Evolutionary conservation across 2,888 invertebrate species (phyloP).

Genomic region (Macropis europaea): DNA sequence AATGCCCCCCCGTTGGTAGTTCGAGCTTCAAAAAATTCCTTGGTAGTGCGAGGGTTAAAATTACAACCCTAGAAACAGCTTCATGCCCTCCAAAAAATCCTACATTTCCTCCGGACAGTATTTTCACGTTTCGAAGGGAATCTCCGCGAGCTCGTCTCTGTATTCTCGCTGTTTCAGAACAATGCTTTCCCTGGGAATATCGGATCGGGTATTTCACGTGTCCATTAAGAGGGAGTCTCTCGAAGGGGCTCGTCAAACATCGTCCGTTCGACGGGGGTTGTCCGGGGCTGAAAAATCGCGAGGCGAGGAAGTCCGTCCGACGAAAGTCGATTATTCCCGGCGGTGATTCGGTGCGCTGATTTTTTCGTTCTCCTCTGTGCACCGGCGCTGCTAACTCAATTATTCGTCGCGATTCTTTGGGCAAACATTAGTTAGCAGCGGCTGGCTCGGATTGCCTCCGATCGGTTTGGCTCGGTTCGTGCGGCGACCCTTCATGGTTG

Average conservation of each 20-base stretch:
- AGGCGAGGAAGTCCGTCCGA: constrained; percentile 43
- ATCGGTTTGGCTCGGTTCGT: constrained; percentile 71
- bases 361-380: constrained; percentile 38
- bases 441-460: constrained; percentile 70
- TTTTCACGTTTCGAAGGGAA: too few relatives aligned
- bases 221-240: constrained; percentile 21
- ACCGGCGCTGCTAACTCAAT: constrained; percentile 68
- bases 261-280: constrained; percentile 11
- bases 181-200: background rate
- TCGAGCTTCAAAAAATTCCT: too few relatives aligned
- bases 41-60: too few relatives aligned
- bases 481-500: constrained; percentile 77
- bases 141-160: too few relatives aligned
- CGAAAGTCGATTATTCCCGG: constrained; percentile 61
- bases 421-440: constrained; percentile 79
- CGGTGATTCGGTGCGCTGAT: constrained; percentile 55
- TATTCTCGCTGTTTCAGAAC: too few relatives aligned
- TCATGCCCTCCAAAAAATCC: too few relatives aligned
- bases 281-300: constrained; percentile 34
- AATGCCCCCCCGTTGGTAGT: too few relatives aligned
- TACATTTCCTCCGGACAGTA: too few relatives aligned
- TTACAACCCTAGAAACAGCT: too few relatives aligned
- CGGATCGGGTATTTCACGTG: constrained; percentile 4
- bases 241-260: constrained; percentile 40
- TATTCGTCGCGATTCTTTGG: constrained; percentile 77